Evolutionary conservation across 35 echinoderm and acorn worm species (phyloP).

Genomic region (Amphiura filiformis): DNA sequence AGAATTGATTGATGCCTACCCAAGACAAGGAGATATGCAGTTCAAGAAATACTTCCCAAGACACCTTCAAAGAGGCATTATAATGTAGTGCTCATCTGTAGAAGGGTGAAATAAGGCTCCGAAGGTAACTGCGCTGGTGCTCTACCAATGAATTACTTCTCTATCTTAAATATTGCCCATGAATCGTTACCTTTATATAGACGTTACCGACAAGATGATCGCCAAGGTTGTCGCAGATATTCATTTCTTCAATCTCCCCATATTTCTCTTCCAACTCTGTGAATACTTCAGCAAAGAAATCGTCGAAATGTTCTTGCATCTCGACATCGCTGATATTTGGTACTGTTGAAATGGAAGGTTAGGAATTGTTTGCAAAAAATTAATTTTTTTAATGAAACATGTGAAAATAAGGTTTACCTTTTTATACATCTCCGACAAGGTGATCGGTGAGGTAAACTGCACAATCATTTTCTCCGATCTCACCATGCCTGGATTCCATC

Average conservation of each 20-base stretch:
- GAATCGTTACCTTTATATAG: slow-evolving; percentile 96
- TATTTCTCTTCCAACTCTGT: slow-evolving; percentile 92
- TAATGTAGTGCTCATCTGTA: too few species aligned
- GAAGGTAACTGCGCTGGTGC: too few species aligned
- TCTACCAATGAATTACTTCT: too few species aligned
- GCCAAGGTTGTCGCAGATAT: slow-evolving; percentile 95
- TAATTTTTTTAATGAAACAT: too few species aligned
- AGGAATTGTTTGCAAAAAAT: background rate
- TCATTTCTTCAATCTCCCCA: slow-evolving; percentile 99
- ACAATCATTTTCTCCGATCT: background rate
- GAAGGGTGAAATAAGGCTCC: too few species aligned
- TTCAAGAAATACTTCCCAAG: too few species aligned
- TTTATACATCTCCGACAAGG: background rate
- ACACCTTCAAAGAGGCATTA: too few species aligned
- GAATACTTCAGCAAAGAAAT: slow-evolving; percentile 99
- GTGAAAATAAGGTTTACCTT: too few species aligned
- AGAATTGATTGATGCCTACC: too few species aligned
- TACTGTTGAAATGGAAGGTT: slow-evolving; percentile 35
- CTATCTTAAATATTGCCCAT: too few species aligned
- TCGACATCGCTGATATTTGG: slow-evolving; percentile 91
- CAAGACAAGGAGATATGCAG: too few species aligned
- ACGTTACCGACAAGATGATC: slow-evolving; percentile 98
- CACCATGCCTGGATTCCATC: background rate
- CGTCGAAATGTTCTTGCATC: slow-evolving; percentile 98
- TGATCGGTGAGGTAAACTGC: background rate